Base-by-base conservation (phyloP, 2,888 invertebrate species). In the Aporophyla nigra region DNA sequence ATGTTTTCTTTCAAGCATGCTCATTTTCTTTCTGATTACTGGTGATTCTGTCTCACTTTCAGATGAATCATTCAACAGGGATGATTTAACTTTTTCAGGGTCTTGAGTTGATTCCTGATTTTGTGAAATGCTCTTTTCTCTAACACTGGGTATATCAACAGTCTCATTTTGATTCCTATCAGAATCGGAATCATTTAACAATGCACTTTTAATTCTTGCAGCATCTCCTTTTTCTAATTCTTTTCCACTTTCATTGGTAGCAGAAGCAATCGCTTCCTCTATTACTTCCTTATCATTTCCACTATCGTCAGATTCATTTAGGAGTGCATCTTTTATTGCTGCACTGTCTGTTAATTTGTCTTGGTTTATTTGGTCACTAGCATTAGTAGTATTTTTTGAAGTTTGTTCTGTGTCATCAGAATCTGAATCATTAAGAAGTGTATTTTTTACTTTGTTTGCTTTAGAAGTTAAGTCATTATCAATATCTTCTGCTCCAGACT, bases 1-100 rank as follows among this genome's bases (percentile, higher is more conserved):
- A 76, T 88, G 86, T 86, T 93, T 95, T 80, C 92, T 89, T 87
- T 91, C 93, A 33, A 89, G 91, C 68, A 88, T 90, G n/a, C 78
- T 75, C 54, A 78, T 88, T 82, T 89, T 86, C 73, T 86, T 49
- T 74, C 80, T 27, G 70, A 83, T 82, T 75, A 86, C 87, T 72
- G 88, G 19, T 69, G 88, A 80, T 69, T 88, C 88, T 58, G 83
- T 67, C 63, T 72, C 81, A 76, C 86, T 86, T 71, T 83, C 86
- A 69, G 86, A 85, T 21, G 91, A 92, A 79, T 92, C 89, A 83
- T 89, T 83, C 24, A 92, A 82, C 6, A 92, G 83, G 27, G 89
- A 86, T 76, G 79, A 88, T 88, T 89, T 88, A 53, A 86, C 69
- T 62, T 71, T 76, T 24, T 78, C 71, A 27, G 80, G 69, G 19